These are phyloP conservation scores for Acrocephalus arundinaceus DNA, from an alignment of 2,113 vertebrate species.

Conservation along the genomic window DNA sequence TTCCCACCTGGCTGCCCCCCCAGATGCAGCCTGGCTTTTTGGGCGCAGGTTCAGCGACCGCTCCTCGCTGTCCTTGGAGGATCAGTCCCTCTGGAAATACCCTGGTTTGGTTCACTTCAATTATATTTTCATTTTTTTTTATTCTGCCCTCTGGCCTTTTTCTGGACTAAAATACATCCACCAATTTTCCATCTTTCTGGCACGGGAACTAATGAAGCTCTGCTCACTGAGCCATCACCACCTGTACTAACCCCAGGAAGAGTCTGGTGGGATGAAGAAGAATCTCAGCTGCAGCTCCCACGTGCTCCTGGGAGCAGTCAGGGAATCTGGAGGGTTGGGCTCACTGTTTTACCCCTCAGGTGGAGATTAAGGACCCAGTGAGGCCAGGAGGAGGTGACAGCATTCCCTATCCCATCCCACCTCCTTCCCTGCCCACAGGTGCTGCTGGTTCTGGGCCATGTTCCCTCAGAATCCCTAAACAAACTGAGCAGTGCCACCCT, in stretches of 20 bases:
- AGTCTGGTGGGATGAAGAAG: slow-evolving; percentile 64
- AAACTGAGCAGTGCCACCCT: neutral
- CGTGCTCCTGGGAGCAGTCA: neutral
- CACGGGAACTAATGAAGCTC: slow-evolving; percentile 11
- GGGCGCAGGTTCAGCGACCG: slow-evolving; percentile 87
- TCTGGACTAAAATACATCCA: slow-evolving; percentile 59
- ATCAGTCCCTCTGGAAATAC: slow-evolving; percentile 87
- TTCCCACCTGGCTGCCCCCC: slow-evolving; percentile 48
- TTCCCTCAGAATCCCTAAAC: neutral
- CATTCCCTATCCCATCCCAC: neutral
- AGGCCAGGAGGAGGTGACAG: neutral
- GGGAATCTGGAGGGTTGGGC: neutral
- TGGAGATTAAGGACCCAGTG: neutral
- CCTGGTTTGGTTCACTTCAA: slow-evolving; percentile 82
- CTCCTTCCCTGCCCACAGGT: neutral
- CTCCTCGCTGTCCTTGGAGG: slow-evolving; percentile 82
- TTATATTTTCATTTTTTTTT: neutral
- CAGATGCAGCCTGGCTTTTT: slow-evolving; percentile 86
- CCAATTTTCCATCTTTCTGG: slow-evolving; percentile 34
- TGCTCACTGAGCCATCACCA: neutral
- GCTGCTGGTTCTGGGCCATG: neutral
- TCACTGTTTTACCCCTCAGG: neutral
- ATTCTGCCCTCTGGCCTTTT: slow-evolving; percentile 27
- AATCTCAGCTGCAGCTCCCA: slow-evolving; percentile 51
- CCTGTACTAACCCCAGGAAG: slow-evolving; percentile 60